These are phyloP conservation scores for Diorhabda elongata DNA, from an alignment of 1,140 invertebrate species.

Conservation along the genomic window DNA sequence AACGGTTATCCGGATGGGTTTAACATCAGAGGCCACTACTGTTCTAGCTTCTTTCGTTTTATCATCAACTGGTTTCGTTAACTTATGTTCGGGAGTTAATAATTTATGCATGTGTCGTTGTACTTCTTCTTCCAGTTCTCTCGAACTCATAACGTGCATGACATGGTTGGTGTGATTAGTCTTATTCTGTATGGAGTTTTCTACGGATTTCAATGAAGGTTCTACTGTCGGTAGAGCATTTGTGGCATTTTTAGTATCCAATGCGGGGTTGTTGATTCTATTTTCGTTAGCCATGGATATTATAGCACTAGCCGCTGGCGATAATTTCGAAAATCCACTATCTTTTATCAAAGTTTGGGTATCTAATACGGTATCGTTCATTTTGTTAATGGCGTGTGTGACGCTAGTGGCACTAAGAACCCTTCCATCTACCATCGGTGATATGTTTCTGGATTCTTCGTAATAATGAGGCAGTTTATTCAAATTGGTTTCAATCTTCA, in stretches of 20 bases:
- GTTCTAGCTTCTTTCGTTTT: slow-evolving; percentile 35
- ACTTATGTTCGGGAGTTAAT: slow-evolving; percentile 29
- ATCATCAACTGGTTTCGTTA: slow-evolving; percentile 34
- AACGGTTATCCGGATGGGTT: slow-evolving; percentile 44
- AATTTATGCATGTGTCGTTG: slow-evolving; percentile 38
- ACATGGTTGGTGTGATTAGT: slow-evolving; percentile 33
- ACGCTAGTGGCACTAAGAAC: slow-evolving; percentile 45
- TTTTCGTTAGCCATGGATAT: slow-evolving; percentile 30
- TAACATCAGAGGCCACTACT: slow-evolving; percentile 41
- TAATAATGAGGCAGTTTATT: slow-evolving; percentile 4
- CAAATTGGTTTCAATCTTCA: slow-evolving; percentile 42
- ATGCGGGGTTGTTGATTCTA: slow-evolving; percentile 15
- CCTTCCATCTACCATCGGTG: slow-evolving; percentile 40
- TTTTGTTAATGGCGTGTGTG: slow-evolving; percentile 44
- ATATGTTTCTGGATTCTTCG: slow-evolving; percentile 26
- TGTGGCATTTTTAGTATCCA: slow-evolving; percentile 28
- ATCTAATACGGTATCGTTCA: slow-evolving; percentile 46
- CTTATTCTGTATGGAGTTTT: slow-evolving; percentile 18
- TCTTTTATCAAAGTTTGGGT: slow-evolving; percentile 44
- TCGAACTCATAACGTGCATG: slow-evolving; percentile 28
- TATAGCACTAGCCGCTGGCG: slow-evolving; percentile 34
- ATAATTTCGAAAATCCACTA: slow-evolving; percentile 36
- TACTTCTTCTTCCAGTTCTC: slow-evolving; percentile 29
- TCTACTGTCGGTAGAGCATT: slow-evolving; percentile 25
- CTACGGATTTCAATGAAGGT: slow-evolving; percentile 13